A percentile compares a stretch with the other conserved stretches of the same genome.
These are phyloP conservation scores for Trachymyrmex cornetzi DNA, from an alignment of 1,140 invertebrate species.

Conservation along the genomic window DNA sequence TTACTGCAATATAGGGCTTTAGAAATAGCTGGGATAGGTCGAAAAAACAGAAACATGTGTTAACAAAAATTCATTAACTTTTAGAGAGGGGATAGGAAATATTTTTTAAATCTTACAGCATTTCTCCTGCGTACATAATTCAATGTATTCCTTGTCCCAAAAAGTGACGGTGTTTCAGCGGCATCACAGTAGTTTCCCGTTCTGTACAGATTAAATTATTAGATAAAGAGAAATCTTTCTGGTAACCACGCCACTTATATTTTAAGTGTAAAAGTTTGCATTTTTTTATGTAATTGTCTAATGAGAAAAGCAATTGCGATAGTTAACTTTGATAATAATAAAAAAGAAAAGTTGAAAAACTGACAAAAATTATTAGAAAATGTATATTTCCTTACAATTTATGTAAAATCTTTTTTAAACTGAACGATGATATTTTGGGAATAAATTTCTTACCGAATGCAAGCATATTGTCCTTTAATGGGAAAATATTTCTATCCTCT, in stretches of 20 bases:
- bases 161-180: too few species aligned
- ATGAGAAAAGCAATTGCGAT: background rate
- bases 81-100: too few species aligned
- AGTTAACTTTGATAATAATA: conserved; percentile 1
- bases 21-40: background rate
- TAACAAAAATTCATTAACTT: too few species aligned
- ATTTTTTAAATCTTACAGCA: too few species aligned
- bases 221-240: background rate
- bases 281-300: background rate
- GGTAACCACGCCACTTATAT: background rate
- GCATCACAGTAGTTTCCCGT: too few species aligned
- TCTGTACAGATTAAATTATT: background rate
- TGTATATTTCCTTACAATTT: background rate
- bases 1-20: background rate
- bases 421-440: background rate
- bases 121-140: too few species aligned
- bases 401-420: background rate
- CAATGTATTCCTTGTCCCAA: too few species aligned
- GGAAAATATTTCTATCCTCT: background rate
- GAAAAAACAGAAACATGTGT: background rate
- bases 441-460: background rate
- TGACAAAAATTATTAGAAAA: background rate
- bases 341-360: background rate
- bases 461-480: background rate
- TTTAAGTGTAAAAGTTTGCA: background rate